Evolutionary conservation across 2,888 invertebrate species (phyloP), one percentile per base, ranked within the genome.

Genomic region (Gymnosoma rotundatum): DNA sequence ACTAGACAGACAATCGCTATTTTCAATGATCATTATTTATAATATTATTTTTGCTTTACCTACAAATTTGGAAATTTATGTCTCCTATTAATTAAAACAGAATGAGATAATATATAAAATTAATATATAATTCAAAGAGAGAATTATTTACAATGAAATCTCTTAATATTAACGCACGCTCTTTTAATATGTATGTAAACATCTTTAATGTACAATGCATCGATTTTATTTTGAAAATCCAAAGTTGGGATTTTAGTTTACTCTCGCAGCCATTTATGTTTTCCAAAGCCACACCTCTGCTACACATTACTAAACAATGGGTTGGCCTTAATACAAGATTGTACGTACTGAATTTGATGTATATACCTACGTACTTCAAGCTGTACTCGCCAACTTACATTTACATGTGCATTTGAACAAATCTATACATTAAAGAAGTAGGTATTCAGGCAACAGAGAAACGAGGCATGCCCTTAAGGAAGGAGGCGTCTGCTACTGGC

Each of bases 221-320:
- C 45, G n/a, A 45, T 52, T 58, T 25, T 60, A n/a, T 66, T 60
- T 52, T 45, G 42, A 61, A 16, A 9, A 21, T 66, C 42, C 18
- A 38, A 36, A 52, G 42, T 69, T 38, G 38, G 45, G n/a, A 52
- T 66, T 63, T 63, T 73, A 42, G 67, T 73, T 56, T 72, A 72
- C 87, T 87, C 87, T 86, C 87, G 90, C 89, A 89, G 89, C 90
- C 91, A 91, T 91, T 91, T 91, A 90, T 90, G 87, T 88, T 90
- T 90, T 89, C 88, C 88, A 87, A 91, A 89, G 90, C 91, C 91
- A 91, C 91, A 91, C 91, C 91, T 90, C 89, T 86, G 86, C 67
- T 88, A 87, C 88, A 88, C 88, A 87, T 88, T 89, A 86, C 88
- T 88, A 88, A 88, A 88, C 89, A 88, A 89, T 89, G 90, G 90